These are phyloP conservation scores for Heliconius congener DNA, from an alignment of 1,140 invertebrate genomes.

Conservation along the genomic window DNA sequence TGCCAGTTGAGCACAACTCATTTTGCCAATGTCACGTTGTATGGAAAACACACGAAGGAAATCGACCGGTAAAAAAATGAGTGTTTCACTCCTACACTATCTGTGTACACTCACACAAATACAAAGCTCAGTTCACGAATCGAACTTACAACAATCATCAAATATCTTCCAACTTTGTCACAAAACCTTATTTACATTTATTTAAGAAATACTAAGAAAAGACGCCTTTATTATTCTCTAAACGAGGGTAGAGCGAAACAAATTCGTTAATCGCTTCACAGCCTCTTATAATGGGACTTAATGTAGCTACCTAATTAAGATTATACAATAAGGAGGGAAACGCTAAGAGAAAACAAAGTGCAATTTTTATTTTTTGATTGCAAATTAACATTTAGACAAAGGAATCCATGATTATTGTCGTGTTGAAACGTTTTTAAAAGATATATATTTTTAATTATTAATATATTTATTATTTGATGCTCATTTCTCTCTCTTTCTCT, in stretches of 20 bases:
- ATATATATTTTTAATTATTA: background rate
- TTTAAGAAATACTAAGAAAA: background rate
- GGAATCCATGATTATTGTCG: background rate
- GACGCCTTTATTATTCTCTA: background rate
- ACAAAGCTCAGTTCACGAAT: too few relatives aligned
- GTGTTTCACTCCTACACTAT: too few relatives aligned
- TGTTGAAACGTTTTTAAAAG: background rate
- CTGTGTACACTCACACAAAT: too few relatives aligned
- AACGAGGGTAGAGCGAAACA: background rate
- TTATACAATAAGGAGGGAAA: conserved; percentile 15
- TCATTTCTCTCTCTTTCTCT: too few relatives aligned
- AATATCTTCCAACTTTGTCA: background rate
- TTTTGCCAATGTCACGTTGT: too few relatives aligned
- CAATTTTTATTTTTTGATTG: background rate
- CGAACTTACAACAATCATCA: too few relatives aligned
- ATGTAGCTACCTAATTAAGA: conserved; percentile 21
- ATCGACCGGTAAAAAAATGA: too few relatives aligned
- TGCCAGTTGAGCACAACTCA: too few relatives aligned
- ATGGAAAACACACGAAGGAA: too few relatives aligned
- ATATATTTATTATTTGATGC: too few relatives aligned
- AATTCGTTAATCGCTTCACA: conserved; percentile 20
- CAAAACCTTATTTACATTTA: conserved; percentile 1
- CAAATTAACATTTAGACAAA: background rate
- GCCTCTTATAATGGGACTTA: conserved; percentile 16
- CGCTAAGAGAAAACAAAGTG: conserved; percentile 1